These are phyloP conservation scores for Acropora tenuis DNA, from an alignment of 64 coral and sea anemone genomes.

Conservation along the genomic window DNA sequence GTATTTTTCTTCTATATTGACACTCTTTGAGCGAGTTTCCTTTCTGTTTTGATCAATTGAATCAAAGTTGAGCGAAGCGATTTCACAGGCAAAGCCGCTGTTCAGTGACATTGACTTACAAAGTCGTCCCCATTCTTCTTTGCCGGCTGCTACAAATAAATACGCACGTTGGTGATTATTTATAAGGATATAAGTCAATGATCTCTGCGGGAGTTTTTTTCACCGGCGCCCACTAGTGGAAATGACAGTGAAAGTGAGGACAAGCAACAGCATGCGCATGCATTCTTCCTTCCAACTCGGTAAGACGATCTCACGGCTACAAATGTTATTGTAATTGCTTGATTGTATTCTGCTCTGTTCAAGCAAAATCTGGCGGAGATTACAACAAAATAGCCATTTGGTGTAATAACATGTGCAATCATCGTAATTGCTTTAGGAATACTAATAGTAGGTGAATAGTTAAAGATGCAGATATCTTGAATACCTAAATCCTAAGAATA, in stretches of 20 bases:
- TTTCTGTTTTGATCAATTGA: constrained; percentile 30
- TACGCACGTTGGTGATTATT: constrained; percentile 13
- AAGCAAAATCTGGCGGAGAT: neutral
- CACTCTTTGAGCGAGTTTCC: neutral
- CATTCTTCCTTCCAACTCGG: neutral
- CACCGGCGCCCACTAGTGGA: constrained; percentile 9
- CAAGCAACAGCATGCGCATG: neutral
- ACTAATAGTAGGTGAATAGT: constrained; percentile 7
- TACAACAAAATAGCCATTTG: constrained; percentile 14
- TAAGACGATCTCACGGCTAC: neutral
- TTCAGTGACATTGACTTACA: constrained; percentile 28
- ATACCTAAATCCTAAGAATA: constrained; percentile 14
- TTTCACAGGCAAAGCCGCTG: constrained; percentile 39
- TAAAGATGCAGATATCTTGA: constrained; percentile 17
- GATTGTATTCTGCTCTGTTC: neutral
- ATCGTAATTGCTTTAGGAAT: constrained; percentile 9
- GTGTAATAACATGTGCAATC: constrained; percentile 10
- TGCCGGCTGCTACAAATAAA: constrained; percentile 3
- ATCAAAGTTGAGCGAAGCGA: constrained; percentile 33
- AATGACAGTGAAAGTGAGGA: constrained; percentile 8
- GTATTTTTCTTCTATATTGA: no score
- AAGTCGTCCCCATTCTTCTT: neutral
- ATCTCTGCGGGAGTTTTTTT: constrained; percentile 11
- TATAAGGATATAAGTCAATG: constrained; percentile 9
- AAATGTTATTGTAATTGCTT: constrained; percentile 1